Percentiles rank a stretch among this genome's conserved stretches.
These are phyloP conservation scores for Hemitrygon akajei DNA, from an alignment of 2,797 vertebrate genomes.

Conservation along the genomic window DNA sequence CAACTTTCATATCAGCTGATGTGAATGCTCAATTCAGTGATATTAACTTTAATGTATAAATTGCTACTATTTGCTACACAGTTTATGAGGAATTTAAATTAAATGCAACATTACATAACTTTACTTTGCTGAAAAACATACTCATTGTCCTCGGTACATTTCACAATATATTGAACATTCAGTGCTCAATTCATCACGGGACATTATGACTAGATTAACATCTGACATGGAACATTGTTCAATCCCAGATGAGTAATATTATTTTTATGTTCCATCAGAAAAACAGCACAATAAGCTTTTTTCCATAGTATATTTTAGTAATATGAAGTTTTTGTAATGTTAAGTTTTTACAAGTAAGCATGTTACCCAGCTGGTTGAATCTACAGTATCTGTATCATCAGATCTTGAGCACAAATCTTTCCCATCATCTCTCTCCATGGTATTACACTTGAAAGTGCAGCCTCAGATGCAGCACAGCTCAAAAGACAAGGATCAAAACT, in stretches of 20 bases:
- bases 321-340: background rate
- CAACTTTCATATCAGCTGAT: background rate
- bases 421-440: background rate
- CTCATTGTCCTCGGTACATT: conserved; percentile 6
- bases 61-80: background rate
- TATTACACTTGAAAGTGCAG: background rate
- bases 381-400: background rate
- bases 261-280: conserved; percentile 23
- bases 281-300: conserved; percentile 12
- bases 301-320: background rate
- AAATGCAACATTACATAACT: conserved; percentile 4
- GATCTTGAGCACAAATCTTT: background rate
- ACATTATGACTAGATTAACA: conserved; percentile 26
- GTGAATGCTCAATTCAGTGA: background rate
- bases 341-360: background rate
- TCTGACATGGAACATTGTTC: background rate
- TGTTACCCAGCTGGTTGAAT: background rate
- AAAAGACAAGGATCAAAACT: background rate
- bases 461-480: background rate
- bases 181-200: conserved; percentile 3
- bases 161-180: conserved; percentile 22
- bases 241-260: background rate
- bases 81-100: conserved; percentile 27
- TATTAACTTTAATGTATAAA: background rate
- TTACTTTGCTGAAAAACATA: background rate